phyloP scores from a whole-genome alignment of 2,113 vertebrate species.

The Theristicus caerulescens region DNA sequence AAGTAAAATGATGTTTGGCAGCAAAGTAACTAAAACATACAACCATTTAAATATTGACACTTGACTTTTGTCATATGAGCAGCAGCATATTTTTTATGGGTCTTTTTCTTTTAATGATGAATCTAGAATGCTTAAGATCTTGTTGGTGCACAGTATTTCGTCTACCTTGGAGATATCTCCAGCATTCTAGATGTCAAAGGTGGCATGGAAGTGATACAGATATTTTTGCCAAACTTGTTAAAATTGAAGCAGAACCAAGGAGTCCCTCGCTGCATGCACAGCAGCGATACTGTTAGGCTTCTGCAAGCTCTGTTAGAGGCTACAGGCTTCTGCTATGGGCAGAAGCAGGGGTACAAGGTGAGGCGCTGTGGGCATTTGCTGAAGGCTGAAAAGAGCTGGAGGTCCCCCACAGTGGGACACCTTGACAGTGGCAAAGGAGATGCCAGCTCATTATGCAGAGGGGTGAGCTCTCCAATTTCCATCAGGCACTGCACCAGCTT shows the following conservation, averaged over 20 bases:
- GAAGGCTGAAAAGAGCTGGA: neutral
- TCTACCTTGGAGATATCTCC: neutral
- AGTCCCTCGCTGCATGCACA: neutral
- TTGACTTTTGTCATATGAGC: slow-evolving; percentile 31
- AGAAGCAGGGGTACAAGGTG: neutral
- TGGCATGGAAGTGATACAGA: neutral
- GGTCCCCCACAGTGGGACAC: neutral
- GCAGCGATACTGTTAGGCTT: neutral
- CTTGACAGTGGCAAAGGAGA: neutral
- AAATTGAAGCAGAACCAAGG: neutral
- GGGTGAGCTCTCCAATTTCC: neutral
- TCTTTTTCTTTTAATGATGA: neutral
- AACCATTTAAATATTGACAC: slow-evolving; percentile 25
- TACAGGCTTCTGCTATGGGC: neutral
- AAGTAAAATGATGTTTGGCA: slow-evolving; percentile 11
- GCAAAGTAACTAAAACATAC: slow-evolving; percentile 9
- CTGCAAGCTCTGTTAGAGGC: neutral
- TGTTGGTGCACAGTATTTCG: neutral
- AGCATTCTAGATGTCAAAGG: neutral
- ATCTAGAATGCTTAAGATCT: neutral
- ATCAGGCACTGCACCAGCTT: neutral
- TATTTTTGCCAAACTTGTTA: neutral
- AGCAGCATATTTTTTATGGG: neutral
- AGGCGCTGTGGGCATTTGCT: neutral
- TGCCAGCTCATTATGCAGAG: neutral